Base-by-base conservation (phyloP, 1,140 invertebrate genomes). In the Euschistus heros region DNA sequence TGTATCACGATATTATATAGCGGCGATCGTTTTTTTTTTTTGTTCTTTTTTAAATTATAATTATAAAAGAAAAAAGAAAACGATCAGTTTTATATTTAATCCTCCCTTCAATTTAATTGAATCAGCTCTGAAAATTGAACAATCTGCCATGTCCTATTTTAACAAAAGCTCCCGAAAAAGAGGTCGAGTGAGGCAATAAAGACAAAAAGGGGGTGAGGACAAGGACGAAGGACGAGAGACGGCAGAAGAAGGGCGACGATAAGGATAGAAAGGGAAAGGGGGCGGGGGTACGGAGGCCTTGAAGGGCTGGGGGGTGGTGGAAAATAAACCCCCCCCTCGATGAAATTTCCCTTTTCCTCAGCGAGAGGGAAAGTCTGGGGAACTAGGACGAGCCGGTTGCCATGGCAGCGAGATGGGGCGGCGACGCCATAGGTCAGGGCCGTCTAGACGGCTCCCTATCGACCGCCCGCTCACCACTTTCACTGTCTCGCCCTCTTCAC, bases 311-410 rank as follows among this genome's bases (percentile, higher is more conserved):
- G 54, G 47, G 24, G 54, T 7, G 54, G 54, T 37, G 33, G 33
- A 37, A 37, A 26, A 57, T 57, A 57, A 57, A 57, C 54, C 54
- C 5, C 54, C 54, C 54, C 22, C 54, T 26, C 54, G 15, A 8
- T 57, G 20, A 57, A 57, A 57, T 57, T 57, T 57, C 54, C 54
- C 54, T 57, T 57, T 57, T 26, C 20, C 54, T 26, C 18, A 24
- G 18, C 54, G 54, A 57, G 54, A 57, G 54, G 54, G 54, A 57
- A 57, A 57, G 54, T 57, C 20, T 26, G 18, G 18, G 4, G 26
- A 57, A 57, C 54, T 57, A 57, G 54, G 54, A 57, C 54, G 54
- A 24, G 54, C 54, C 54, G 54, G 54, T 57, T 24, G 54, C 54
- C 54, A 57, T 57, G 24, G 24, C 54, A 22, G 24, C 54, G 54